Evolutionary conservation across 2,888 invertebrate species (phyloP).

Genomic region (Bellardia bayeri): DNA sequence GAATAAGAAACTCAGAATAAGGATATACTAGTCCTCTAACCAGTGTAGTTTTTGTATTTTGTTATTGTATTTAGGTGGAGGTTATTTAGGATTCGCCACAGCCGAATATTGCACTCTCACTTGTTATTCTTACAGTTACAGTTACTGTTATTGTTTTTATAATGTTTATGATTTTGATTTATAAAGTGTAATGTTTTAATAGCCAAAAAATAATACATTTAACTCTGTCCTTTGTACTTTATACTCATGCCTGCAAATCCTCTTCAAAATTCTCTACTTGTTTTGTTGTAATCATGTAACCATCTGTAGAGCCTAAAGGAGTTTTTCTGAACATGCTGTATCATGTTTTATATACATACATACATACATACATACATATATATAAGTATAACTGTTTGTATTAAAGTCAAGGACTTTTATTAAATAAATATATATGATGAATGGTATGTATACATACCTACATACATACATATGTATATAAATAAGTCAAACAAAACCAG

Average conservation of each 20-base stretch:
- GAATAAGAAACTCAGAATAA: too few species aligned
- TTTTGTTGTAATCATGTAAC: neutral
- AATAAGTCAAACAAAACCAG: neutral
- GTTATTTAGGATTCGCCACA: too few species aligned
- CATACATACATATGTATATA: too few species aligned
- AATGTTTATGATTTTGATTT: constrained; percentile 33
- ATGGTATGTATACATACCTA: too few species aligned
- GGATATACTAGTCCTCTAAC: too few species aligned
- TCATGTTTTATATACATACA: neutral
- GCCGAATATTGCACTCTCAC: too few species aligned
- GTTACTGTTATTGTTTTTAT: constrained; percentile 14
- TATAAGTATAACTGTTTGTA: neutral
- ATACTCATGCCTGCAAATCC: neutral
- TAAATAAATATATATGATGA: neutral
- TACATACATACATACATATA: neutral
- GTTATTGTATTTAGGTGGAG: too few species aligned
- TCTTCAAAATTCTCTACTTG: neutral
- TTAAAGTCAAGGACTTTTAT: constrained; percentile 31
- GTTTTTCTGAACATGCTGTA: neutral
- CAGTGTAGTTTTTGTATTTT: too few species aligned
- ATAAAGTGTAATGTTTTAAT: constrained; percentile 40
- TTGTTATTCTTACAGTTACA: neutral
- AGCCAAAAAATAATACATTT: constrained; percentile 11
- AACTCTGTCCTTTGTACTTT: neutral
- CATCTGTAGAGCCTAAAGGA: neutral